A percentile compares a stretch with the other conserved stretches of the same genome.
Evolutionary conservation across 2,888 invertebrate species (phyloP).

Genomic region (Heterodera filipjevi): DNA sequence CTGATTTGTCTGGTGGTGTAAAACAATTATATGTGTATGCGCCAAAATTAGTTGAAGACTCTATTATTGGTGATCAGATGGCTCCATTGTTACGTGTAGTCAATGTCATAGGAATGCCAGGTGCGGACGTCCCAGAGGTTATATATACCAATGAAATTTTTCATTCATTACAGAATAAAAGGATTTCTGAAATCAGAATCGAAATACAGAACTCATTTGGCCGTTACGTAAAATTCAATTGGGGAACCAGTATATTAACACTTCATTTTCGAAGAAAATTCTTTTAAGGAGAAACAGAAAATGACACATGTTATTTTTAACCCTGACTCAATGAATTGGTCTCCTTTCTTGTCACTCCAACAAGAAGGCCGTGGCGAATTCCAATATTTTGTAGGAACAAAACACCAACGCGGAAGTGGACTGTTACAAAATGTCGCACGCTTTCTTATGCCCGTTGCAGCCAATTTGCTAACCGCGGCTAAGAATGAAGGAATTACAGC

Average conservation of each 20-base stretch:
- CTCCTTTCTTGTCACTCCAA: neutral
- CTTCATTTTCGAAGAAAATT: conserved; percentile 30
- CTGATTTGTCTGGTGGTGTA: conserved; percentile 28
- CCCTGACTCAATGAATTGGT: conserved; percentile 13
- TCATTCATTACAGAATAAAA: conserved; percentile 3
- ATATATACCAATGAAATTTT: conserved; percentile 16
- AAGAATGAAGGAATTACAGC: conserved; percentile 12
- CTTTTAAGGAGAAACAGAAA: conserved; percentile 27
- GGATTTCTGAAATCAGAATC: conserved; percentile 1
- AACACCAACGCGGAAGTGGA: conserved; percentile 4
- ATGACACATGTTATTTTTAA: conserved; percentile 13
- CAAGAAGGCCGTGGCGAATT: neutral
- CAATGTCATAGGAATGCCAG: conserved; percentile 16
- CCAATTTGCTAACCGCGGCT: neutral
- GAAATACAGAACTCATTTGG: conserved; percentile 20
- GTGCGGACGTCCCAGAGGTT: conserved; percentile 20
- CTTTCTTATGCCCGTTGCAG: conserved; percentile 10
- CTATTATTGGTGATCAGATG: conserved; percentile 24
- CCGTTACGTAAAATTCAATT: conserved; percentile 24
- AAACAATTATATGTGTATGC: conserved; percentile 31
- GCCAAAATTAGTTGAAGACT: conserved; percentile 31
- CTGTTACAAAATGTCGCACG: neutral
- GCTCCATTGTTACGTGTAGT: conserved; percentile 35
- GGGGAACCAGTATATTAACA: conserved; percentile 25
- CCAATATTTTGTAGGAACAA: neutral